A percentile compares a stretch with the other conserved stretches of the same genome.
phyloP scores from a whole-genome alignment of 2,113 vertebrate species.

The Silurus asotus region DNA sequence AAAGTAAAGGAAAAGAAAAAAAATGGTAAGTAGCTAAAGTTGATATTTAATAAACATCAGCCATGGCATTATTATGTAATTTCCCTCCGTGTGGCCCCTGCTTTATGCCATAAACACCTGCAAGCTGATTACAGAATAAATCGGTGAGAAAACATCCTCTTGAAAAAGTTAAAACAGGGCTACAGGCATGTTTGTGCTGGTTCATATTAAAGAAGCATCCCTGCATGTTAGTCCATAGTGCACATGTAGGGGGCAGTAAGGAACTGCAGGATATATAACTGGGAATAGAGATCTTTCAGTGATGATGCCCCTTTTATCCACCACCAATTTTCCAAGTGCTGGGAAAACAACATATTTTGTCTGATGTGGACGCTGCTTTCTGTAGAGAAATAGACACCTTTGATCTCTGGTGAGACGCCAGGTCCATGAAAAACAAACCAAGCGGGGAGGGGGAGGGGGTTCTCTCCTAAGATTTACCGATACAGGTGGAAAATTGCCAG shows the following conservation, averaged over 20 bases:
- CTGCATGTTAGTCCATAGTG: not conserved
- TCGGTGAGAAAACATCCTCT: not conserved
- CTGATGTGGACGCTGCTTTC: conserved; percentile 1
- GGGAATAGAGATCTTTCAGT: not conserved
- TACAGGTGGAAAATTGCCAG: conserved; percentile 18
- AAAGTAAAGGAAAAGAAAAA: conserved; percentile 44
- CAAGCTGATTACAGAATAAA: not conserved
- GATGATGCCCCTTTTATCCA: conserved; percentile 34
- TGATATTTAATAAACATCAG: conserved; percentile 62
- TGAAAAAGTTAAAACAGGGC: not conserved
- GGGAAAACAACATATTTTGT: conserved; percentile 15
- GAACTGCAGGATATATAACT: not conserved
- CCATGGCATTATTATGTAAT: conserved; percentile 29
- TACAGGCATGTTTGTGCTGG: not conserved
- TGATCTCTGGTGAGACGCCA: not conserved
- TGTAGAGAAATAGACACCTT: not conserved
- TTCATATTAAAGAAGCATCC: not conserved
- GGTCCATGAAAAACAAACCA: not conserved
- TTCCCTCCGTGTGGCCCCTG: not conserved
- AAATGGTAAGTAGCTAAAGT: conserved; percentile 50
- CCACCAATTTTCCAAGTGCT: not conserved
- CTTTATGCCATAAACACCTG: not conserved
- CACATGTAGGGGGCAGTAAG: conserved; percentile 43
- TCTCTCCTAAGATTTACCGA: not conserved
- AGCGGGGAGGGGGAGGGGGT: not conserved